Percentiles rank a stretch among this genome's conserved stretches.
Evolutionary conservation across 2,888 invertebrate species (phyloP).

Genomic region (Chouioia cunea): DNA sequence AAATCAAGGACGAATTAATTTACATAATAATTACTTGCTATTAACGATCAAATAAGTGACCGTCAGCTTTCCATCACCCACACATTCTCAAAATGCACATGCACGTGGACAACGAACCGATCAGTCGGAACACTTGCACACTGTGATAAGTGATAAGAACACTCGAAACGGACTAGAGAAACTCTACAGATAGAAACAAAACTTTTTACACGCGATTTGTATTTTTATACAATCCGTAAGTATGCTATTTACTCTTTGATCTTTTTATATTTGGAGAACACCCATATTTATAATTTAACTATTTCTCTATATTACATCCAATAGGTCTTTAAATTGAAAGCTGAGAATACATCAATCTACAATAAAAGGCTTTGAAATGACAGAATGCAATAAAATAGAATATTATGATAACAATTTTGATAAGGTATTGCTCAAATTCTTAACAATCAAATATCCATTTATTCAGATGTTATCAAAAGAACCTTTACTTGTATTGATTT

Average conservation of each 20-base stretch:
- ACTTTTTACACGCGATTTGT: conserved; percentile 11
- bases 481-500: conserved; percentile 3
- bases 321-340: conserved; percentile 19
- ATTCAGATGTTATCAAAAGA: not conserved
- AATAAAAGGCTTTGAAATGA: conserved; percentile 7
- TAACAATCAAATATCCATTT: not conserved
- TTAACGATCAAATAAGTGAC: conserved; percentile 11
- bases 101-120: too few species aligned
- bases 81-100: too few species aligned
- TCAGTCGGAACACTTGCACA: too few species aligned
- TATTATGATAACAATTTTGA: conserved; percentile 42
- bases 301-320: conserved; percentile 4
- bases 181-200: not conserved
- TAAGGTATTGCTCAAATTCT: conserved; percentile 35
- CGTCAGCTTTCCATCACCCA: too few species aligned
- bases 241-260: not conserved
- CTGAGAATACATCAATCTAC: not conserved
- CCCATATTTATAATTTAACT: not conserved
- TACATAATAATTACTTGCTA: conserved; percentile 12
- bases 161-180: too few species aligned
- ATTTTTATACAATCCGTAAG: conserved; percentile 1
- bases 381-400: conserved; percentile 35
- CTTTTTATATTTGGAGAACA: not conserved
- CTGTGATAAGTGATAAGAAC: too few species aligned
- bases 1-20: too few species aligned